Conservation (phyloP, 2,113 vertebrate species). For the Vulpes vulpes region DNA sequence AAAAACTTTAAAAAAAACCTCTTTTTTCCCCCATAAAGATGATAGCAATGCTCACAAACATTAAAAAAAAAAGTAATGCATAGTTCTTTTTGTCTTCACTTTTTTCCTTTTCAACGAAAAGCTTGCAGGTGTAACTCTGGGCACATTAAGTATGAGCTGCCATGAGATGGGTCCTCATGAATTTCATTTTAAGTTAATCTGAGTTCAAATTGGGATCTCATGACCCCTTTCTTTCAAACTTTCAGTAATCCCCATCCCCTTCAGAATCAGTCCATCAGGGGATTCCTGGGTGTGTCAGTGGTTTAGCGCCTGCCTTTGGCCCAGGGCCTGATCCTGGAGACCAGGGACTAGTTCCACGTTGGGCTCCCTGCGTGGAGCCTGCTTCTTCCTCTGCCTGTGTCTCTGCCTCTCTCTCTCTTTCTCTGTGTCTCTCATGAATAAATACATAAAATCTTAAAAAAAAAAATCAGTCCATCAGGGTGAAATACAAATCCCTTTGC, state of each 20-base stretch:
- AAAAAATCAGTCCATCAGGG: background rate
- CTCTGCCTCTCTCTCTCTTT: too few relatives aligned
- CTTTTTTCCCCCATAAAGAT: background rate
- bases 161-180: rapidly evolving
- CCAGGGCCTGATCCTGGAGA: too few relatives aligned
- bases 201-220: background rate
- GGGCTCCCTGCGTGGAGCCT: too few relatives aligned
- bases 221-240: background rate
- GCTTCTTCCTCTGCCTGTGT: too few relatives aligned
- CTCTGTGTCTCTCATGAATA: too few relatives aligned
- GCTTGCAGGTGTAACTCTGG: rapidly evolving
- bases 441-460: too few relatives aligned
- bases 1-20: too few relatives aligned
- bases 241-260: rapidly evolving
- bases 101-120: background rate
- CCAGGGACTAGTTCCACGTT: too few relatives aligned
- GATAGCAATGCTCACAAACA: background rate
- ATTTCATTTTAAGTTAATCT: background rate
- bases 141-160: too few relatives aligned
- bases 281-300: too few relatives aligned
- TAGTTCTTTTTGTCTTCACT: background rate
- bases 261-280: background rate
- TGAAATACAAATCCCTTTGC: background rate
- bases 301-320: too few relatives aligned
- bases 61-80: background rate